phyloP scores from a whole-genome alignment of 2,888 invertebrate species.

The Eilema griseolum region DNA sequence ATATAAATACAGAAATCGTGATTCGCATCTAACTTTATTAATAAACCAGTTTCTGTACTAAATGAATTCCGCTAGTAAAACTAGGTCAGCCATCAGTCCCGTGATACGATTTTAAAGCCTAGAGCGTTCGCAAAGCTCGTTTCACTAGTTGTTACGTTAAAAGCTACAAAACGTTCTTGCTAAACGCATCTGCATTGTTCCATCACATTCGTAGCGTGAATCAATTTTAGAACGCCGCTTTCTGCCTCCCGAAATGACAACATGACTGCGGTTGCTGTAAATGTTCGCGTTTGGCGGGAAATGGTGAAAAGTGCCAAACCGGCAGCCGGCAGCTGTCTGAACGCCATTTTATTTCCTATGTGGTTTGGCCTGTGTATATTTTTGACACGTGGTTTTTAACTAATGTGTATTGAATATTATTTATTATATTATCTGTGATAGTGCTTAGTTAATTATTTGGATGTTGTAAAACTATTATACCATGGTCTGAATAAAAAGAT shows the following conservation, averaged over 20 bases:
- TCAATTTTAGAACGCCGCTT: conserved; percentile 62
- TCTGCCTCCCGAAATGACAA: conserved; percentile 52
- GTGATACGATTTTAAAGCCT: conserved; percentile 38
- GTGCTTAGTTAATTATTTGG: not conserved
- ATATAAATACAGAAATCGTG: not conserved
- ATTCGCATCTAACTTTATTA: no score
- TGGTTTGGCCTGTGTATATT: conserved; percentile 55
- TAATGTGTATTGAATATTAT: conserved; percentile 29
- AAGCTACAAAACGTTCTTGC: conserved; percentile 54
- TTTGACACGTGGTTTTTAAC: conserved; percentile 40
- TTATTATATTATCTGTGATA: no score
- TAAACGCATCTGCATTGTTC: conserved; percentile 74
- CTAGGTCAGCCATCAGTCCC: conserved; percentile 37
- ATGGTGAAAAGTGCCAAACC: conserved; percentile 58
- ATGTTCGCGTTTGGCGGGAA: conserved; percentile 64
- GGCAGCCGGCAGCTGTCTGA: conserved; percentile 47
- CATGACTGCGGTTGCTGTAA: conserved; percentile 60
- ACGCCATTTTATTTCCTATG: conserved; percentile 62
- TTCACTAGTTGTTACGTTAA: conserved; percentile 50
- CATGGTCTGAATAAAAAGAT: no score
- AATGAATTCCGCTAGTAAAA: conserved; percentile 36
- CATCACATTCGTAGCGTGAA: conserved; percentile 70
- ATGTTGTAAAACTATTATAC: no score
- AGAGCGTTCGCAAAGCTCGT: conserved; percentile 45
- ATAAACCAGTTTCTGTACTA: conserved; percentile 37